phyloP scores from a whole-genome alignment of 2,113 vertebrate species.

The Alethe castanea region DNA sequence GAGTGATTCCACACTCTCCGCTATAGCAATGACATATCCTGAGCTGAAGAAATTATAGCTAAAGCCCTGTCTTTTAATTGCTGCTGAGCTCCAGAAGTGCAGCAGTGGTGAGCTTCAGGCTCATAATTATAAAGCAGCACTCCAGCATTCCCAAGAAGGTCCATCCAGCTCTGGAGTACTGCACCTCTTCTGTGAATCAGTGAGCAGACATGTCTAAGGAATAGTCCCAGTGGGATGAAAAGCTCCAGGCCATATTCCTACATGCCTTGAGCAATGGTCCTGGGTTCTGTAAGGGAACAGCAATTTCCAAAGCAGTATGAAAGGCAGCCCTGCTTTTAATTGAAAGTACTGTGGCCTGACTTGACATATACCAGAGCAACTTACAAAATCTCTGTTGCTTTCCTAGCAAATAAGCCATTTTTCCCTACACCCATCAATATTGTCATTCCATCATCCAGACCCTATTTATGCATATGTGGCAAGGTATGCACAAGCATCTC shows the following conservation, averaged over 20 bases:
- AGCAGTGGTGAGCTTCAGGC: background rate
- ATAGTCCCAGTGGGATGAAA: background rate
- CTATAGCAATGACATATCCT: background rate
- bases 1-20: background rate
- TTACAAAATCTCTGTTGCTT: background rate
- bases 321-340: background rate
- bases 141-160: background rate
- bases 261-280: background rate
- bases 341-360: background rate
- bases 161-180: background rate
- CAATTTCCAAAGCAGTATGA: background rate
- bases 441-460: background rate
- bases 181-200: background rate
- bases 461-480: rapidly evolving
- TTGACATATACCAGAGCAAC: background rate
- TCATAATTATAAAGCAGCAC: background rate
- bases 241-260: background rate
- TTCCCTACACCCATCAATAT: background rate
- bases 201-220: background rate
- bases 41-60: background rate
- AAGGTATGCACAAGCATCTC: background rate
- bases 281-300: background rate
- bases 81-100: background rate
- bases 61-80: background rate
- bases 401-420: background rate